Conservation (phyloP, 2,888 invertebrate species). For the Spodoptera exigua region DNA sequence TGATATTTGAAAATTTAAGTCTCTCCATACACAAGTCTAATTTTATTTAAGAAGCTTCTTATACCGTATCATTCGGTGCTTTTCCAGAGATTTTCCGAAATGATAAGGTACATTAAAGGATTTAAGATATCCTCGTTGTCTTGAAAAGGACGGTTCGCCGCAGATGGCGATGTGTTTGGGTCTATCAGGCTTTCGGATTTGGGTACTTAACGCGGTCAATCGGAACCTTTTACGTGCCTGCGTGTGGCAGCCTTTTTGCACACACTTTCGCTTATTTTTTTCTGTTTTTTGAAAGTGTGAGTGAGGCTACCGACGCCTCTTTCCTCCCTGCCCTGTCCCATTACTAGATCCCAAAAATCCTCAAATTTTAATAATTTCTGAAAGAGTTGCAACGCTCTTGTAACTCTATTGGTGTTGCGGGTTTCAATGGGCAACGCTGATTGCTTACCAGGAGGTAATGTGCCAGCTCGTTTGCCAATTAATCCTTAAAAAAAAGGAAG, state of each 20-base stretch:
- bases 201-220: conserved; percentile 44
- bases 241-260: conserved; percentile 27
- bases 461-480: too few species aligned
- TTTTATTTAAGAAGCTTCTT: conserved; percentile 13
- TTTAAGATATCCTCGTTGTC: conserved; percentile 40
- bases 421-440: too few species aligned
- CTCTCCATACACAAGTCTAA: conserved; percentile 7
- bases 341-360: too few species aligned
- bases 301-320: too few species aligned
- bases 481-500: too few species aligned
- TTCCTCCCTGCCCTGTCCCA: too few species aligned
- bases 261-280: conserved; percentile 22
- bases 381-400: too few species aligned
- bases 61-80: conserved; percentile 16
- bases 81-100: conserved; percentile 33
- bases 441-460: too few species aligned
- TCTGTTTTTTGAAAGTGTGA: conserved; percentile 30
- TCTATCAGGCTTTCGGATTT: conserved; percentile 36
- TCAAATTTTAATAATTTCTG: too few species aligned
- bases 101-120: conserved; percentile 37
- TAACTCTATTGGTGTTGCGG: too few species aligned
- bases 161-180: conserved; percentile 27
- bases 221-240: conserved; percentile 35
- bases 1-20: too few species aligned
- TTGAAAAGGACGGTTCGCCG: conserved; percentile 31